Evolutionary conservation across 2,113 vertebrate species (phyloP).

Genomic region (Cygnus buccinator): DNA sequence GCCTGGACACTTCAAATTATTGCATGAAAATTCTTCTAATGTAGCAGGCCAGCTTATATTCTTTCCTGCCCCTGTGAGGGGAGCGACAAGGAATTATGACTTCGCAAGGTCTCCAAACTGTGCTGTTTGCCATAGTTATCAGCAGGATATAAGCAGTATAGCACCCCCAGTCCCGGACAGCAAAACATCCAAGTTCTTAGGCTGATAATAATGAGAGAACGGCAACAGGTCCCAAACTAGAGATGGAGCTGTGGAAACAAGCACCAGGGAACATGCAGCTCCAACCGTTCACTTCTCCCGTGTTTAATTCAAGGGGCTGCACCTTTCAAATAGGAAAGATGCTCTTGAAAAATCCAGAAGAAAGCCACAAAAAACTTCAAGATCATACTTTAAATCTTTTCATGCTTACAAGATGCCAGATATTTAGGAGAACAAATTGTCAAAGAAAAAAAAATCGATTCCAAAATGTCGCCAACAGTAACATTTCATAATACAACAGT

Average conservation of each 20-base stretch:
- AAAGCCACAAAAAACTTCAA: not conserved
- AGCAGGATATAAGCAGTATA: not conserved
- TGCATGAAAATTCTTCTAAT: not conserved
- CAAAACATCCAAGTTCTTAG: not conserved
- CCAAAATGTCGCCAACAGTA: not conserved
- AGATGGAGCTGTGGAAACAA: not conserved
- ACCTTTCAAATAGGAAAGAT: not conserved
- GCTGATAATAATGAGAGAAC: not conserved
- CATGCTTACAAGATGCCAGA: slow-evolving; percentile 64
- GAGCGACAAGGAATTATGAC: not conserved
- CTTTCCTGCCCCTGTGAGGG: not conserved
- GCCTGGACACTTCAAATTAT: not conserved
- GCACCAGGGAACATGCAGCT: not conserved
- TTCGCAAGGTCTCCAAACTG: not conserved
- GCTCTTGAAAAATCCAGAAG: not conserved
- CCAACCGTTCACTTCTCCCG: not conserved
- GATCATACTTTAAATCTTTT: slow-evolving; percentile 13
- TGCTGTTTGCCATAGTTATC: not conserved
- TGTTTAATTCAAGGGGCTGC: not conserved
- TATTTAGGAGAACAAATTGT: slow-evolving; percentile 68
- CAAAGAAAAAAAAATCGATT: slow-evolving; percentile 53
- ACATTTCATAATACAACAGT: slow-evolving; percentile 28
- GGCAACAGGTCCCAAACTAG: not conserved
- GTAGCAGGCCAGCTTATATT: too few relatives aligned
- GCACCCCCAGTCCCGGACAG: not conserved